Evolutionary conservation across 2,797 vertebrate species (phyloP).

Genomic region (Chrysocyon brachyurus): DNA sequence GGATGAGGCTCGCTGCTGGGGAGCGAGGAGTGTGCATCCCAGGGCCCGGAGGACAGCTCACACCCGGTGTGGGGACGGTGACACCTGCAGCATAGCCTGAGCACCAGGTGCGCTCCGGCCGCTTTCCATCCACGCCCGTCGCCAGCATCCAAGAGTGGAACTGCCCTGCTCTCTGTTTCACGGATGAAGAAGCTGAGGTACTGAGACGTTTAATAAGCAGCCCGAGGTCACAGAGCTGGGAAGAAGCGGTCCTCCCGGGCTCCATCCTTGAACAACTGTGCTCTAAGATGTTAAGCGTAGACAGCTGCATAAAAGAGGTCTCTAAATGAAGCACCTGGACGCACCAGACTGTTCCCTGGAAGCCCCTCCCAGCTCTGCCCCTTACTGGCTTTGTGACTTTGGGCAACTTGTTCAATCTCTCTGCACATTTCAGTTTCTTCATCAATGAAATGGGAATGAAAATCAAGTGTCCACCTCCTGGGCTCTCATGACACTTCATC

Average conservation of each 20-base stretch:
- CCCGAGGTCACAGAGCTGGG: neutral
- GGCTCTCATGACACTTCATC: neutral
- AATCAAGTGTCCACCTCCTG: neutral
- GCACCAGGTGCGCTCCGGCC: neutral
- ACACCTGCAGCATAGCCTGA: neutral
- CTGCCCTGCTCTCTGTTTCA: neutral
- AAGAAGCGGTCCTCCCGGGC: neutral
- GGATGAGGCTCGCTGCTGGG: neutral
- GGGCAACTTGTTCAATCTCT: neutral
- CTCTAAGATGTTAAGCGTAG: neutral
- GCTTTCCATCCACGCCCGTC: neutral
- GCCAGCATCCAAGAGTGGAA: neutral
- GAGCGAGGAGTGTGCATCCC: neutral
- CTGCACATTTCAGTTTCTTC: neutral
- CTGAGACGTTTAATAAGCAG: neutral
- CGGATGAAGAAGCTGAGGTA: neutral
- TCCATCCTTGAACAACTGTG: neutral
- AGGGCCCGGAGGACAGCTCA: neutral
- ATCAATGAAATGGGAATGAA: neutral
- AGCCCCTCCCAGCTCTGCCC: neutral
- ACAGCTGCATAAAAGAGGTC: neutral
- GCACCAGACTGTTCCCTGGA: neutral
- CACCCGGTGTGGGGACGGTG: neutral
- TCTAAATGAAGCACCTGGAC: neutral
- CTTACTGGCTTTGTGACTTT: neutral